These are phyloP conservation scores for Callionymus lyra DNA, from an alignment of 2,113 vertebrate genomes.

Conservation along the genomic window DNA sequence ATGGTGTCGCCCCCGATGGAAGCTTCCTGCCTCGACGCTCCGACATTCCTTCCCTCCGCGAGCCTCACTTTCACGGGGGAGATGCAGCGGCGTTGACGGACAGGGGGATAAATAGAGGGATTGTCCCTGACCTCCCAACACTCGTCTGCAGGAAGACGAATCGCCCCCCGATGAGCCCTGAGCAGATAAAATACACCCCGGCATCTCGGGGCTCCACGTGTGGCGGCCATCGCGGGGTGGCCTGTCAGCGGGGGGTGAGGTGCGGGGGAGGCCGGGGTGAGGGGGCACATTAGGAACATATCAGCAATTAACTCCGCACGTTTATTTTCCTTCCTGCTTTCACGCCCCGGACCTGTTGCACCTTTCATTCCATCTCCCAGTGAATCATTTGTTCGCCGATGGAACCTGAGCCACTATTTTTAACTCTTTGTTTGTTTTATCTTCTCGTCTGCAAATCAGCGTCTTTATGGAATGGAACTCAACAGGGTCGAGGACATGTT, in stretches of 20 bases:
- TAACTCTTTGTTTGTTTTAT: slow-evolving; percentile 29
- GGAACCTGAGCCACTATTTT: slow-evolving; percentile 15
- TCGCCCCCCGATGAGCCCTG: slow-evolving; percentile 58
- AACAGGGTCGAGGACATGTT: slow-evolving; percentile 61
- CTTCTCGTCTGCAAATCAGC: slow-evolving; percentile 49
- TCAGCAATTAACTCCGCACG: slow-evolving; percentile 68
- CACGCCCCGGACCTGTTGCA: slow-evolving; percentile 51
- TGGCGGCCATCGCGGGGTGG: slow-evolving; percentile 71
- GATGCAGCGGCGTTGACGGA: slow-evolving; percentile 53
- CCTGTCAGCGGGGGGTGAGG: slow-evolving; percentile 60
- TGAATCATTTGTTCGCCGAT: slow-evolving; percentile 54
- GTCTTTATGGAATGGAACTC: slow-evolving; percentile 61
- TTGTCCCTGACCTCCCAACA: slow-evolving; percentile 62
- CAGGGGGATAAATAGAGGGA: slow-evolving; percentile 65
- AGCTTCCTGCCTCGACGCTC: slow-evolving; percentile 1
- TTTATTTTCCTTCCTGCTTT: slow-evolving; percentile 69
- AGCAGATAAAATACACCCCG: slow-evolving; percentile 71
- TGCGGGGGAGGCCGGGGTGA: slow-evolving; percentile 35
- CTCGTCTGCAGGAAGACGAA: slow-evolving; percentile 61
- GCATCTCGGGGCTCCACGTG: slow-evolving; percentile 69
- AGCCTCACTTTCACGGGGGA: slow-evolving; percentile 50
- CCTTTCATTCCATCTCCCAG: slow-evolving; percentile 43
- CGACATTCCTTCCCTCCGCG: slow-evolving; percentile 27
- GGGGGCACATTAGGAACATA: slow-evolving; percentile 72
- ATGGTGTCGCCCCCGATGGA: no score